These are phyloP conservation scores for Zeus faber DNA, from an alignment of 2,113 vertebrate genomes.

Conservation along the genomic window DNA sequence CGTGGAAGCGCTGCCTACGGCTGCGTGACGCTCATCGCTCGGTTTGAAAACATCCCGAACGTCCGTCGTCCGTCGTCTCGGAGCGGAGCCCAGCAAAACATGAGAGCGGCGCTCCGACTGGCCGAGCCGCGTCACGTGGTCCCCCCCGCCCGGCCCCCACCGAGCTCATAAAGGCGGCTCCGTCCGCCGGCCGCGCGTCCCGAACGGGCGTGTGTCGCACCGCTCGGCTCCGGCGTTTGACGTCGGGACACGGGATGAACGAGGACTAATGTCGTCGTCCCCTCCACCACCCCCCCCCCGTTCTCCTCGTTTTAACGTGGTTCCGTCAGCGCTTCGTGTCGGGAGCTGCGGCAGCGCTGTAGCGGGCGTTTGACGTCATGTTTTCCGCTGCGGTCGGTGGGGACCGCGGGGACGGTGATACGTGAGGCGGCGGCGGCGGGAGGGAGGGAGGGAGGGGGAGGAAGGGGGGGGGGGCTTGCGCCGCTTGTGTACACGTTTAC, in stretches of 20 bases:
- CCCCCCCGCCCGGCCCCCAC: constrained; percentile 35
- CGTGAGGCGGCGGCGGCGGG: no score
- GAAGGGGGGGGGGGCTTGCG: no score
- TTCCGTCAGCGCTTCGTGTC: no score
- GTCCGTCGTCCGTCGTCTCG: constrained; percentile 67
- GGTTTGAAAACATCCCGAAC: constrained; percentile 79
- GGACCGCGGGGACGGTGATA: no score
- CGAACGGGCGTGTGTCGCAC: constrained; percentile 54
- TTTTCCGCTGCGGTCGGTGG: constrained; percentile 68
- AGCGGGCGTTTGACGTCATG: constrained; percentile 76
- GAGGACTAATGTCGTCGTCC: no score
- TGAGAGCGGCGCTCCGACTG: constrained; percentile 62
- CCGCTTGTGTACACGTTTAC: no score
- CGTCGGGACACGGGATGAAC: no score
- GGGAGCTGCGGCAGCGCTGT: no score
- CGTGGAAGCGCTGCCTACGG: constrained; percentile 64
- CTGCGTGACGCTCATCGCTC: constrained; percentile 71
- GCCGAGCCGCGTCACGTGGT: constrained; percentile 58
- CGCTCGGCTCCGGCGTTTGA: constrained; percentile 30
- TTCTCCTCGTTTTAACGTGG: no score
- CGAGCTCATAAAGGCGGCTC: constrained; percentile 56
- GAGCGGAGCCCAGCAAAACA: constrained; percentile 76
- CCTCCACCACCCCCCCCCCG: no score
- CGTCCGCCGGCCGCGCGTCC: constrained; percentile 60
- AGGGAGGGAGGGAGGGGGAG: no score